Conservation (phyloP, 2,888 invertebrate genomes). For the Myopa testacea region DNA sequence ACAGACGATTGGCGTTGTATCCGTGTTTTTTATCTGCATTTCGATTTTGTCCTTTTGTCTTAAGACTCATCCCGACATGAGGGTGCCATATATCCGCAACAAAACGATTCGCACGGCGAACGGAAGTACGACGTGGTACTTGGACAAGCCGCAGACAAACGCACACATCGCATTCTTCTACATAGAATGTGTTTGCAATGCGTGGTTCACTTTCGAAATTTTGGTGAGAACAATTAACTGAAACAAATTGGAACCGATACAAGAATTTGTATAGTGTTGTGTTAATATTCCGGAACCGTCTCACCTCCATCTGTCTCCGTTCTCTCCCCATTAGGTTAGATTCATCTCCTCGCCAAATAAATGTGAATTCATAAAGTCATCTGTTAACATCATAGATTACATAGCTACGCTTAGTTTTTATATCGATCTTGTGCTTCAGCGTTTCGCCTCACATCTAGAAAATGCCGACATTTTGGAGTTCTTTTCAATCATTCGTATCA, state of each 20-base stretch:
- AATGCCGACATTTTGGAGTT: slow-evolving; percentile 97
- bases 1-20: slow-evolving; percentile 97
- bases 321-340: slow-evolving; percentile 70
- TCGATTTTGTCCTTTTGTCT: slow-evolving; percentile 99
- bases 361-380: slow-evolving; percentile 93
- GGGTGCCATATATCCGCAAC: slow-evolving; percentile 89
- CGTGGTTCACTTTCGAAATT: slow-evolving; percentile 99
- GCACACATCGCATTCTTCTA: slow-evolving; percentile 98
- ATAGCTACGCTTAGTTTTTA: slow-evolving; percentile 99
- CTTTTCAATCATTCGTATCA: slow-evolving; percentile 96
- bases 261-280: background rate
- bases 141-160: slow-evolving; percentile 93
- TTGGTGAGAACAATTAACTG: slow-evolving; percentile 68
- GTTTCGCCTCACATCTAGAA: slow-evolving; percentile 90
- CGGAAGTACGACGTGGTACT: slow-evolving; percentile 82
- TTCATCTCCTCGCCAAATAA: slow-evolving; percentile 95
- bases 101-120: slow-evolving; percentile 81
- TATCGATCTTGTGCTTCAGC: slow-evolving; percentile 90
- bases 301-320: slow-evolving; percentile 23
- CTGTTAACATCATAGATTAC: slow-evolving; percentile 99
- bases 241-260: background rate
- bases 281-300: background rate
- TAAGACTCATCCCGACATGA: slow-evolving; percentile 99
- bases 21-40: slow-evolving; percentile 99
- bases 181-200: slow-evolving; percentile 98